Percentiles rank a stretch among this genome's conserved stretches.
Conservation (phyloP, 2,113 vertebrate genomes). For the Xiphophorus couchianus region DNA sequence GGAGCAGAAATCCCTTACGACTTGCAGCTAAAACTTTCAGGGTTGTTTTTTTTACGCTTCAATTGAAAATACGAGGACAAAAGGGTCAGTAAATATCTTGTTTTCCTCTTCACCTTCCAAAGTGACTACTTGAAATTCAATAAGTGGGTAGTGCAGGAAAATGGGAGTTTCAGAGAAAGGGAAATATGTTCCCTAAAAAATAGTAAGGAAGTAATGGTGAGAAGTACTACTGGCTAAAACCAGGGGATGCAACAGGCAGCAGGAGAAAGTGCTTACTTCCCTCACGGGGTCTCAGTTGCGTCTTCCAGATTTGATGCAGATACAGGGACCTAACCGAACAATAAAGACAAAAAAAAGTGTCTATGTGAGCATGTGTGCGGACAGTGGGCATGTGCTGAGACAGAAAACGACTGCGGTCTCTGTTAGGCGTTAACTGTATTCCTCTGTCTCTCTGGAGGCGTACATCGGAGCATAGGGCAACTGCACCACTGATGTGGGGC, state of each 20-base stretch:
- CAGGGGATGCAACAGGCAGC: background rate
- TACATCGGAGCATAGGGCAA: constrained; percentile 71
- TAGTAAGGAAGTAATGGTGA: background rate
- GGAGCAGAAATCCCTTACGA: background rate
- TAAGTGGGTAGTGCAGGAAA: constrained; percentile 27
- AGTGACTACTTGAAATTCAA: constrained; percentile 34
- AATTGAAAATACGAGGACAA: constrained; percentile 13
- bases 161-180: constrained; percentile 2
- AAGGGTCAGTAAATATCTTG: constrained; percentile 37
- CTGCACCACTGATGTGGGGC: constrained; percentile 76
- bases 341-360: constrained; percentile 6
- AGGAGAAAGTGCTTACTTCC: background rate
- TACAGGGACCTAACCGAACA: constrained; percentile 28
- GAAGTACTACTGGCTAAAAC: constrained; percentile 1
- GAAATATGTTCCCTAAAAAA: constrained; percentile 2
- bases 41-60: background rate
- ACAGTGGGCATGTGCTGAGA: constrained; percentile 31
- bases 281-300: constrained; percentile 13
- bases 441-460: constrained; percentile 66
- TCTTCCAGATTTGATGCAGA: constrained; percentile 11
- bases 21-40: background rate
- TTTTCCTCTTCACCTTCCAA: constrained; percentile 52
- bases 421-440: constrained; percentile 65
- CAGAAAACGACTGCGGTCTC: constrained; percentile 62
- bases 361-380: constrained; percentile 8